phyloP scores from a whole-genome alignment of 37 sponge, comb jelly and placozoan genomes.

The Spongilla lacustris region DNA sequence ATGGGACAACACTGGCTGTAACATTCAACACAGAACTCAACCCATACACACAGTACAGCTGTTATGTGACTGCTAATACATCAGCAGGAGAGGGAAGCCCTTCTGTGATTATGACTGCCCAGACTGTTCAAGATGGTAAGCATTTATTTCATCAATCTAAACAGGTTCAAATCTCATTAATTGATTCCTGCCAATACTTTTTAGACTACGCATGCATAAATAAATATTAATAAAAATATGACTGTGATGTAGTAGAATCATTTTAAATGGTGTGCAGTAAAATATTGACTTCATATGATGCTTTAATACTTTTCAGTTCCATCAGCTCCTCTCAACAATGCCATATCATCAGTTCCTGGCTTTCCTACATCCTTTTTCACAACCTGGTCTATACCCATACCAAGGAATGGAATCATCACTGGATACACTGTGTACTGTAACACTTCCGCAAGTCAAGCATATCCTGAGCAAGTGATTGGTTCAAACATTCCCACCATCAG shows the following conservation, averaged over 20 bases:
- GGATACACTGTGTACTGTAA: slow-evolving; percentile 29
- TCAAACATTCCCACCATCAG: too few species aligned
- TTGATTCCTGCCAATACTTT: too few species aligned
- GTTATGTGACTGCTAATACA: slow-evolving; percentile 55
- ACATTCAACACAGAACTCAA: slow-evolving; percentile 11
- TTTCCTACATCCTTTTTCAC: background rate
- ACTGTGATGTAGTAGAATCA: too few species aligned
- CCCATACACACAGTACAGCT: slow-evolving; percentile 55
- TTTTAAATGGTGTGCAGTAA: too few species aligned
- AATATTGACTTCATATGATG: too few species aligned
- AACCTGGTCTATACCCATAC: slow-evolving; percentile 15
- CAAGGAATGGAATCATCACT: slow-evolving; percentile 25
- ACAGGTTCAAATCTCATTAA: too few species aligned
- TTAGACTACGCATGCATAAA: too few species aligned
- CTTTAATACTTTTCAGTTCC: too few species aligned
- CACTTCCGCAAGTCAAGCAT: slow-evolving; percentile 2
- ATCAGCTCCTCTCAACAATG: slow-evolving; percentile 11
- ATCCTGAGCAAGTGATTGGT: background rate
- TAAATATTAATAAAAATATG: too few species aligned
- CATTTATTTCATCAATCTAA: too few species aligned
- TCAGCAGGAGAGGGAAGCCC: slow-evolving; percentile 31
- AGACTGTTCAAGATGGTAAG: too few species aligned
- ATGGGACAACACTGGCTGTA: too few species aligned
- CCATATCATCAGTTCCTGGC: background rate
- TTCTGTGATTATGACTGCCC: background rate